Conservation (phyloP, 2,113 vertebrate genomes). For the Rhizomys pruinosus region DNA sequence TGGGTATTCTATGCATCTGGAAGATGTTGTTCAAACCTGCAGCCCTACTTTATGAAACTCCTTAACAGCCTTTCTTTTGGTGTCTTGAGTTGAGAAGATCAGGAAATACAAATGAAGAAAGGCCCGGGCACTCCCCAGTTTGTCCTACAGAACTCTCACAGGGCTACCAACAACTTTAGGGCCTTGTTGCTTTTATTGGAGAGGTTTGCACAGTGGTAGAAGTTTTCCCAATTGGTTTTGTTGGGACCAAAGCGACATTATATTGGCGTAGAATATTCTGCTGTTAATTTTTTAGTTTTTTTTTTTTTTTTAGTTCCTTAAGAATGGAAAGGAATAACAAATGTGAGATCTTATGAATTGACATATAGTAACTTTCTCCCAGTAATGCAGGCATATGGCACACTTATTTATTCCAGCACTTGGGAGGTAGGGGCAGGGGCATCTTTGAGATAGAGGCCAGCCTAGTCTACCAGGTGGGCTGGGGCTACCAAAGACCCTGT, state of each 20-base stretch:
- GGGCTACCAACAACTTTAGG: not conserved
- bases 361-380: not conserved
- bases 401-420: too few relatives aligned
- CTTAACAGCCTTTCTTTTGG: not conserved
- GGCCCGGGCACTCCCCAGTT: not conserved
- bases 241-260: not conserved
- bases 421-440: too few relatives aligned
- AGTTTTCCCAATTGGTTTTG: not conserved
- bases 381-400: too few relatives aligned
- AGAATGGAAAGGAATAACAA: not conserved
- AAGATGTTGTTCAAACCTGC: not conserved
- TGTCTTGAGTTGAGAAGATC: not conserved
- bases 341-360: not conserved
- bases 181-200: not conserved
- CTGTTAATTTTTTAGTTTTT: slow-evolving; percentile 5
- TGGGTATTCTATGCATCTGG: not conserved
- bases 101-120: not conserved
- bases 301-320: slow-evolving; percentile 1
- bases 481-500: too few relatives aligned
- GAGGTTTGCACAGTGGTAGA: not conserved
- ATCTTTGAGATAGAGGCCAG: too few relatives aligned
- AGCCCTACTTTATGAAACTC: not conserved
- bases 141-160: not conserved
- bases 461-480: too few relatives aligned
- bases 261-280: not conserved